Evolutionary conservation across 1,140 invertebrate genomes (phyloP), one percentile per base, ranked within the genome.

Genomic region (Choristoneura fumiferana): DNA sequence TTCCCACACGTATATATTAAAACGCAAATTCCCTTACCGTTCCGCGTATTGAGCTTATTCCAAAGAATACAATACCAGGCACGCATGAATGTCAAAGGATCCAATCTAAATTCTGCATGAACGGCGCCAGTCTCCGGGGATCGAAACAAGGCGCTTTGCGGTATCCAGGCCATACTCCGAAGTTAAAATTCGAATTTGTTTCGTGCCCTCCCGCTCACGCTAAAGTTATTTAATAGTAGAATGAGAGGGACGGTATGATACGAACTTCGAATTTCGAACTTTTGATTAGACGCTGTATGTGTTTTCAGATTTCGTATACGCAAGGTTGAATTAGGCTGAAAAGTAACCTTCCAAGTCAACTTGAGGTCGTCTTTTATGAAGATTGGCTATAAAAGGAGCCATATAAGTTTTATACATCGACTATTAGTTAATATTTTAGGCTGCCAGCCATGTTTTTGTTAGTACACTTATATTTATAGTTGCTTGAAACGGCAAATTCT

Each of bases 321-420:
- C 22, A 6, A 2, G 22, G 22, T 6, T 29, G 22, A 29, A 29
- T 29, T 6, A 6, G 22, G 22, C 22, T 49, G 18, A 4, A 15
- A 18, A 49, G 6, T 33, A 49, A 49, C 43, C 43, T 49, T 29
- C 43, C n/a, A 17, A 5, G 17, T 12, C 43, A 5, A 22, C 29
- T 49, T 49, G 43, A 49, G 43, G 43, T 49, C 43, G 43, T 33
- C 43, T 13, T 49, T 49, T 49, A 49, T 49, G 43, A 29, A 49
- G 43, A 49, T 49, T 49, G 43, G 13, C 43, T 49, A 49, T 49
- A 49, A 49, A 49, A 49, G 17, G 10, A 18, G 22, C 2, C 22
- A 29, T 29, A 29, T 29, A 29, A 33, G 18, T 49, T 49, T 43
- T 49, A 49, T 49, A 18, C 22, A 17, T 18, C 10, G 17, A 22